Base-by-base conservation (phyloP, 1,140 invertebrate species). In the Heliconius himera region DNA sequence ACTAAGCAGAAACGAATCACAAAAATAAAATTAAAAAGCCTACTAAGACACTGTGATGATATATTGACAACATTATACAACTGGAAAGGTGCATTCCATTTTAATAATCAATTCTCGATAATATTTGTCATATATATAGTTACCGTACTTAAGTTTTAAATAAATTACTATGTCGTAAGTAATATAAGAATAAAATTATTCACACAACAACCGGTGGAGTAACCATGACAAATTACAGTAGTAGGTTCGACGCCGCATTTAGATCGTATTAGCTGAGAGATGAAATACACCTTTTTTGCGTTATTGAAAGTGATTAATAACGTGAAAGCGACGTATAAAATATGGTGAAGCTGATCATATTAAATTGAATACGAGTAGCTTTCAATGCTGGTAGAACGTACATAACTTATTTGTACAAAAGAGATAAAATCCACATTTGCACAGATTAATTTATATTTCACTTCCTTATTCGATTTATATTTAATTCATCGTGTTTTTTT, bases 311-410 rank as follows among this genome's bases (percentile, higher is more conserved):
- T 66, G 60, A 66, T 66, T 66, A 66, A 66, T 66, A 66, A 66
- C 60, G 60, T 26, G 60, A 66, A 66, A 66, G 60, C 60, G 60
- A 66, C 60, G 60, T 66, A 66, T 66, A 66, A 66, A 66, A 66
- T 66, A 66, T 66, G 26, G 60, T 66, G 60, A 66, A 6, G 60
- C 60, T 66, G 60, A 66, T 66, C 60, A 66, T 66, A 29, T 66
- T 66, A 66, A 66, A 66, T 66, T 29, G 22, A 66, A 66, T 26
- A 22, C 54, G 3, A 56, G n/a, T 22, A 66, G 60, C 60, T 66
- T 66, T 66, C 22, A 26, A 66, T 66, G 26, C 60, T 66, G 1
- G 26, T 66, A n/a, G 22, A 29, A 66, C 2, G 13, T 9, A 66
- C 22, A 26, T 29, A 26, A 66, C 60, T 13, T 66, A 36, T 36